A percentile compares a stretch with the other conserved stretches of the same genome.
phyloP scores from a whole-genome alignment of 1,140 invertebrate genomes.

The Globodera rostochiensis region DNA sequence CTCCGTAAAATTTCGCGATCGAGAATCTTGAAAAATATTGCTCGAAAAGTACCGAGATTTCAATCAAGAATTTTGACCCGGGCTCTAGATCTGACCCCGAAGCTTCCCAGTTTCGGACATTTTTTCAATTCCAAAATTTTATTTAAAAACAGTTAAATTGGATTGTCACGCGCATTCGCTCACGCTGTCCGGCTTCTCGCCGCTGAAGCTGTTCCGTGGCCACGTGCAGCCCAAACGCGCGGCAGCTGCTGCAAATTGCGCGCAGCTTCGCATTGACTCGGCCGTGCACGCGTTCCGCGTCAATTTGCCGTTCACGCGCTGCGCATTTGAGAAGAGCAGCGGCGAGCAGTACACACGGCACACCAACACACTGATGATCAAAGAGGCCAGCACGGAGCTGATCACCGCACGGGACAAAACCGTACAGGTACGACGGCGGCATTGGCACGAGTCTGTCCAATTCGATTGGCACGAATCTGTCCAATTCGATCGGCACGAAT shows the following conservation, averaged over 20 bases:
- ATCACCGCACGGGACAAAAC: constrained; percentile 12
- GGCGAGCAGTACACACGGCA: not conserved
- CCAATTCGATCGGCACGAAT: too few relatives aligned
- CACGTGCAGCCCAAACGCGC: not conserved
- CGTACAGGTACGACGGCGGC: not conserved
- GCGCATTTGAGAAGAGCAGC: not conserved
- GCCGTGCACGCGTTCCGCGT: not conserved
- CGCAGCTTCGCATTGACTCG: not conserved
- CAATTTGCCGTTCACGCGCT: not conserved
- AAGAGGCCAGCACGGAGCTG: constrained; percentile 9
- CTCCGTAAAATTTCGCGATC: too few relatives aligned
- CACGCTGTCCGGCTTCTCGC: constrained; percentile 4
- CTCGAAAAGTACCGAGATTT: too few relatives aligned
- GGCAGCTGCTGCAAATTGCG: not conserved
- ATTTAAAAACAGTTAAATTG: not conserved
- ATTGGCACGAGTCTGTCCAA: not conserved
- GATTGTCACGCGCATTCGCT: not conserved
- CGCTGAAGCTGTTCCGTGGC: constrained; percentile 11
- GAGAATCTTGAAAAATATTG: too few relatives aligned
- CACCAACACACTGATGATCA: constrained; percentile 1
- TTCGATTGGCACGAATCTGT: not conserved
- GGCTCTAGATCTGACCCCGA: too few relatives aligned
- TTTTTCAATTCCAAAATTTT: not conserved
- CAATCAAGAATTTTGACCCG: too few relatives aligned
- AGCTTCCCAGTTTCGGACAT: too few relatives aligned